Conservation (phyloP, 2,888 invertebrate genomes). For the Ectemnius lituratus region DNA sequence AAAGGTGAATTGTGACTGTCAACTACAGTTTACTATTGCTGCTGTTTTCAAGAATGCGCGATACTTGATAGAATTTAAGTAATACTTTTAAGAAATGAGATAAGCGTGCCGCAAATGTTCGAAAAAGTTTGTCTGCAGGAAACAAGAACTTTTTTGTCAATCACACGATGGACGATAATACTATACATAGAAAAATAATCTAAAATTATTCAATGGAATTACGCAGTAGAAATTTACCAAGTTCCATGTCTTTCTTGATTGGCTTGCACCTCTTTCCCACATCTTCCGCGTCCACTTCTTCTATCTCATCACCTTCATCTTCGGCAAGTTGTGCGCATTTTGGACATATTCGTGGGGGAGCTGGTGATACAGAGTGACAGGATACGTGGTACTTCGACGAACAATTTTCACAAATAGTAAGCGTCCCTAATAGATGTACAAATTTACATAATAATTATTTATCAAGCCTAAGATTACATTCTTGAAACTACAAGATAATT, state of each 20-base stretch:
- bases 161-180: slow-evolving; percentile 64
- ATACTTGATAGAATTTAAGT: slow-evolving; percentile 35
- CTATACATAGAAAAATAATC: slow-evolving; percentile 38
- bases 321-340: slow-evolving; percentile 72
- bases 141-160: slow-evolving; percentile 73
- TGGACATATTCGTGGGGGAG: slow-evolving; percentile 78
- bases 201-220: too few relatives aligned
- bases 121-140: slow-evolving; percentile 61
- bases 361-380: slow-evolving; percentile 79
- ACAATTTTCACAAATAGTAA: slow-evolving; percentile 79
- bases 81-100: slow-evolving; percentile 55
- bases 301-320: slow-evolving; percentile 51
- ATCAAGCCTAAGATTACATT: neutral
- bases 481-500: slow-evolving; percentile 29
- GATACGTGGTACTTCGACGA: slow-evolving; percentile 79
- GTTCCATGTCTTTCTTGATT: slow-evolving; percentile 67
- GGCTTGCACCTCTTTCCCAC: neutral
- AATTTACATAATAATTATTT: neutral
- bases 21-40: slow-evolving; percentile 20
- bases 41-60: slow-evolving; percentile 7
- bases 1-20: slow-evolving; percentile 23
- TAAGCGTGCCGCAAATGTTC: slow-evolving; percentile 57
- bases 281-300: slow-evolving; percentile 28
- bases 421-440: slow-evolving; percentile 71
- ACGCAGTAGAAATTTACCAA: slow-evolving; percentile 64